Conservation (phyloP, 2,888 invertebrate species). For the Mechanitis messenoides region DNA sequence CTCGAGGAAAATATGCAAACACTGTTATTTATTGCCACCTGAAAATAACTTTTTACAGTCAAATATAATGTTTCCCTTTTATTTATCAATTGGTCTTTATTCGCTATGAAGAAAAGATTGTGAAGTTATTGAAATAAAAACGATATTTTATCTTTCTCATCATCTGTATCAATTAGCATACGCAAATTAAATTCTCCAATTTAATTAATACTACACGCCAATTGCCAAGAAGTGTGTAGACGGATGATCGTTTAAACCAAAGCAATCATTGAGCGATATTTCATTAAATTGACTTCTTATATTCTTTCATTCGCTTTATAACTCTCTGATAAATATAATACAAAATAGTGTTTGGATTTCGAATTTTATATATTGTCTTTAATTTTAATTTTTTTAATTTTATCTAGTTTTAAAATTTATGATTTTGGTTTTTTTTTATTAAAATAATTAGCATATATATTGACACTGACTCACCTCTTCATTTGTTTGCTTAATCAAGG, state of each 20-base stretch:
- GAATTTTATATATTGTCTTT: too few species aligned
- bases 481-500: slow-evolving; percentile 67
- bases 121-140: too few species aligned
- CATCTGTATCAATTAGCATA: background rate
- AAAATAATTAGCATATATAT: too few species aligned
- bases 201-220: background rate
- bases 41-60: slow-evolving; percentile 30
- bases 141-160: background rate
- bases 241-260: background rate
- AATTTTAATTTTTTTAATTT: too few species aligned
- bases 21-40: slow-evolving; percentile 65
- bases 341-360: slow-evolving; percentile 1
- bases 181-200: background rate
- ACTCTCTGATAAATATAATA: too few species aligned
- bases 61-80: slow-evolving; percentile 7
- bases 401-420: background rate
- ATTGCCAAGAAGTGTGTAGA: background rate
- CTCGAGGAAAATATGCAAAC: slow-evolving; percentile 62
- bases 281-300: background rate
- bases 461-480: slow-evolving; percentile 52
- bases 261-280: background rate
- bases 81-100: background rate
- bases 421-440: slow-evolving; percentile 18
- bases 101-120: background rate
- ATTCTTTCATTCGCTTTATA: too few species aligned